Percentiles rank a stretch among this genome's conserved stretches.
Conservation (phyloP, 2,888 invertebrate genomes). For the Xestobium rufovillosum region DNA sequence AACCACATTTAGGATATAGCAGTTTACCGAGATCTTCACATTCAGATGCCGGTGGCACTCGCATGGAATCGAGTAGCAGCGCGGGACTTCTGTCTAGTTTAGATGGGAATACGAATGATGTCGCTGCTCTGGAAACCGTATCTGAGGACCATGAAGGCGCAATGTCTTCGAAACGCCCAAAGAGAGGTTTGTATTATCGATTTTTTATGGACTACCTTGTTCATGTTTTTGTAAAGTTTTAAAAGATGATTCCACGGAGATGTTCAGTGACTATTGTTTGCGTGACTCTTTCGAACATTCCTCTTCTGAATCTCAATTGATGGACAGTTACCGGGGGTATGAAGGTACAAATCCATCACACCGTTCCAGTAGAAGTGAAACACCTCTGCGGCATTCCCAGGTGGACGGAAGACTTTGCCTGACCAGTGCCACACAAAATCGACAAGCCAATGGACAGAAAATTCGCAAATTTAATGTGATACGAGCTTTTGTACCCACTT, state of each 20-base stretch:
- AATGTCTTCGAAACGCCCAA: conserved; percentile 37
- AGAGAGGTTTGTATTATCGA: conserved; percentile 39
- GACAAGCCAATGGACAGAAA: conserved; percentile 20
- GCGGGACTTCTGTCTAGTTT: conserved; percentile 38
- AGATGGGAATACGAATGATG: conserved; percentile 39
- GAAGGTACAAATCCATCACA: conserved; percentile 42
- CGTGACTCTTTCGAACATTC: conserved; percentile 74
- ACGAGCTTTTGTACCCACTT: conserved; percentile 69
- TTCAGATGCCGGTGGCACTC: conserved; percentile 51
- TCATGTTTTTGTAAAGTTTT: conserved; percentile 35
- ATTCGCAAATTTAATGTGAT: conserved; percentile 55
- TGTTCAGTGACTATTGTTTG: conserved; percentile 60
- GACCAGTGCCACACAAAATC: conserved; percentile 28
- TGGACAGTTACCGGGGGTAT: conserved; percentile 44
- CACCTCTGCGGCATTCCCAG: conserved; percentile 41
- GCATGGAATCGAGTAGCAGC: conserved; percentile 40
- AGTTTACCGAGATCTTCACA: conserved; percentile 79
- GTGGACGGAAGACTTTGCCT: conserved; percentile 38
- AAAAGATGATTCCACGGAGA: conserved; percentile 43
- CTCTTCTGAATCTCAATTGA: conserved; percentile 66
- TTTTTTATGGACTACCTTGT: too few relatives aligned
- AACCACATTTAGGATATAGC: conserved; percentile 70
- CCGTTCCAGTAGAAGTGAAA: conserved; percentile 46
- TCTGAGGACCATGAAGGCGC: conserved; percentile 59
- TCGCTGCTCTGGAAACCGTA: conserved; percentile 56